Evolutionary conservation across 37 sponge, comb jelly and placozoan genomes (phyloP).

Genomic region (Mnemiopsis leidyi): DNA sequence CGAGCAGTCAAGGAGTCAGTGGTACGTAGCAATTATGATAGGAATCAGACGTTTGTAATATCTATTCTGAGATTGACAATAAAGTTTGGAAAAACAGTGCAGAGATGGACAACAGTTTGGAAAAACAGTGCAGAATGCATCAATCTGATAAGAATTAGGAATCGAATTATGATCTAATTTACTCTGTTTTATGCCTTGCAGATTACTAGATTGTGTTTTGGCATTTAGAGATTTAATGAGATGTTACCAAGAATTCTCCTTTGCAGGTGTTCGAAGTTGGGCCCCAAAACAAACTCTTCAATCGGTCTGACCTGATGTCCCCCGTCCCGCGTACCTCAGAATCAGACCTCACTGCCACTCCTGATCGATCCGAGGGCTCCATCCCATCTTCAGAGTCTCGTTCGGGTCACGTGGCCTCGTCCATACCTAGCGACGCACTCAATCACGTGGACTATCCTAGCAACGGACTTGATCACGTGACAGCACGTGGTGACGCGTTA

Average conservation of each 20-base stretch:
- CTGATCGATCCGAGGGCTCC: not conserved
- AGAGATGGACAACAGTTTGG: too few relatives aligned
- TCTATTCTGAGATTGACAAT: too few relatives aligned
- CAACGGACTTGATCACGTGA: not conserved
- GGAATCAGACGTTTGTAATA: too few relatives aligned
- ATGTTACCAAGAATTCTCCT: too few relatives aligned
- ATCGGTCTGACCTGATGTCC: not conserved
- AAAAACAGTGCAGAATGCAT: too few relatives aligned
- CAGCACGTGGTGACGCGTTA: not conserved
- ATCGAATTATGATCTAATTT: too few relatives aligned
- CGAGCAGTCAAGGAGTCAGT: conserved; percentile 55
- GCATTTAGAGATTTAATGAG: too few relatives aligned
- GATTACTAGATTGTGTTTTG: too few relatives aligned
- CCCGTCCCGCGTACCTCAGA: conserved; percentile 1
- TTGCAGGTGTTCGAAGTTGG: conserved; percentile 40
- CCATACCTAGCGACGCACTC: not conserved
- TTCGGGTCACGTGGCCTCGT: not conserved
- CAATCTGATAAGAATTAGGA: too few relatives aligned
- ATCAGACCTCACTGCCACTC: not conserved
- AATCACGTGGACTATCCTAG: not conserved
- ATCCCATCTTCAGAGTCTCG: not conserved
- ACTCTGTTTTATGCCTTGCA: too few relatives aligned
- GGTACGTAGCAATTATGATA: too few relatives aligned
- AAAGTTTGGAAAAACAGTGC: too few relatives aligned
- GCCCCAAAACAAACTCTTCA: not conserved